phyloP scores from a whole-genome alignment of 2,113 vertebrate species.

The Garra rufa region DNA sequence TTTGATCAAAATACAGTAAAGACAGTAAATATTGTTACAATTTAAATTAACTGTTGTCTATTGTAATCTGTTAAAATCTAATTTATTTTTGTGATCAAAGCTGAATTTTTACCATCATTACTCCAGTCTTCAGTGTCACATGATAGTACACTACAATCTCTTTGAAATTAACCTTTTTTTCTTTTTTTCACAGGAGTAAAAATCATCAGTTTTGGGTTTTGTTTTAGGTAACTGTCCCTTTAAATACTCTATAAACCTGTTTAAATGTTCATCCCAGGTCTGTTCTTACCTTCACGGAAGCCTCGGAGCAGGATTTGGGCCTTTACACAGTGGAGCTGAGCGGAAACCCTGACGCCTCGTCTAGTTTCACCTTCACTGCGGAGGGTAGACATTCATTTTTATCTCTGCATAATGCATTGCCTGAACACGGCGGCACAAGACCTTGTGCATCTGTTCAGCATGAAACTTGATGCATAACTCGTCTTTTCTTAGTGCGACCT shows the following conservation, averaged over 20 bases:
- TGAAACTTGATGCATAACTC: neutral
- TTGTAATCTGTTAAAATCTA: no score
- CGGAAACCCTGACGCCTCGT: conserved; percentile 83
- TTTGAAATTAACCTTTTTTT: neutral
- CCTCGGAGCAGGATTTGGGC: conserved; percentile 88
- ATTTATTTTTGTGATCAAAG: no score
- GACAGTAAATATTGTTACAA: no score
- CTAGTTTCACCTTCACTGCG: conserved; percentile 89
- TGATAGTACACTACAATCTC: no score
- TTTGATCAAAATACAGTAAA: no score
- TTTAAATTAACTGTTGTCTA: no score
- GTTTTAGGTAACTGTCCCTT: neutral
- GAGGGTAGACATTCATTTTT: conserved; percentile 78
- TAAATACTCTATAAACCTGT: neutral
- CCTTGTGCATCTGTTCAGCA: conserved; percentile 12
- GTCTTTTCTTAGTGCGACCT: neutral
- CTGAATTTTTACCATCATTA: no score
- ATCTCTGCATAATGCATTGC: neutral
- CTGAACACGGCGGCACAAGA: neutral
- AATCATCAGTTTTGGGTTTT: neutral
- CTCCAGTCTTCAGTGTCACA: no score
- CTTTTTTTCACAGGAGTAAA: neutral
- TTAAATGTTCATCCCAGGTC: conserved; percentile 75
- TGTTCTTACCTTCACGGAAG: conserved; percentile 85
- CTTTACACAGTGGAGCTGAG: conserved; percentile 86